Conservation (phyloP, 1,140 invertebrate genomes). For the Meteorus sp. region DNA sequence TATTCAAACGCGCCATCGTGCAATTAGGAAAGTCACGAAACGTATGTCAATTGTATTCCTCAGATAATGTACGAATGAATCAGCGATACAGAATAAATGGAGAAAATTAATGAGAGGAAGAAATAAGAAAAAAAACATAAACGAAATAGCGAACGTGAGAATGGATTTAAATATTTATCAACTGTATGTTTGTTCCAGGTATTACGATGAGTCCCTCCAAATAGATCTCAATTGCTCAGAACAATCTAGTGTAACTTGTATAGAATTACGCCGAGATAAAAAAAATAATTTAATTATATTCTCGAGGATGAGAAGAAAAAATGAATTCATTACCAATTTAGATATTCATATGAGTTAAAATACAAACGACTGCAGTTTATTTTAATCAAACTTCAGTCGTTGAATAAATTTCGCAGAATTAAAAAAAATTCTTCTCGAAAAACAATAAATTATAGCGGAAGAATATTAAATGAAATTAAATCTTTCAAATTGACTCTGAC, state of each 20-base stretch:
- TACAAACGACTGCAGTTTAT: too few relatives aligned
- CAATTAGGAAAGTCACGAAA: conserved; percentile 54
- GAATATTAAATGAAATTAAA: not conserved
- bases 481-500: not conserved
- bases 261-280: conserved; percentile 13
- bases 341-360: too few relatives aligned
- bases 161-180: conserved; percentile 26
- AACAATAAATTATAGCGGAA: not conserved
- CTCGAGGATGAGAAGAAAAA: conserved; percentile 11
- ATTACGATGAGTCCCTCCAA: conserved; percentile 46
- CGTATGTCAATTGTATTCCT: conserved; percentile 54
- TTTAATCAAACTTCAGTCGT: too few relatives aligned
- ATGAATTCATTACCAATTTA: not conserved
- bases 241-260: conserved; percentile 38
- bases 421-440: not conserved
- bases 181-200: conserved; percentile 36
- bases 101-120: conserved; percentile 5
- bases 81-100: conserved; percentile 5
- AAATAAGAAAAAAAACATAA: conserved; percentile 4
- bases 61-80: conserved; percentile 34
- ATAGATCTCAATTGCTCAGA: conserved; percentile 51
- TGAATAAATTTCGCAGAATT: too few relatives aligned
- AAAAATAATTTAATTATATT: conserved; percentile 27
- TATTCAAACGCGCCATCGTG: conserved; percentile 34
- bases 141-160: too few relatives aligned